Evolutionary conservation across 2,888 invertebrate species (phyloP).

Genomic region (Aphodius granarius): DNA sequence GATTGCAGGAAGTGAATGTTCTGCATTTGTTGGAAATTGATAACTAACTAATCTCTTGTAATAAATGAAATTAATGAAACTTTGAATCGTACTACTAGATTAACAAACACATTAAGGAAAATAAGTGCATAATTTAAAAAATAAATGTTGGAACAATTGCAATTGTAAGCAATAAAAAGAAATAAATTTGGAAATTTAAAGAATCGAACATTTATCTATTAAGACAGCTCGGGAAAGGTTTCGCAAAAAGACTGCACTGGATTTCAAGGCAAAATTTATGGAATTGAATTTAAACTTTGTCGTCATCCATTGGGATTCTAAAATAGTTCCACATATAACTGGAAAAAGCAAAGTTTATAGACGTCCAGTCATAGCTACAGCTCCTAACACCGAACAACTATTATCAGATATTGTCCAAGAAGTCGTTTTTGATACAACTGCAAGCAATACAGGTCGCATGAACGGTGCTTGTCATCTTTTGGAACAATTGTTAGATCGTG

Average conservation of each 20-base stretch:
- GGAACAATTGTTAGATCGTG: conserved; percentile 23
- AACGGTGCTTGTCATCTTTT: conserved; percentile 12
- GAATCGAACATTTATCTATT: neutral
- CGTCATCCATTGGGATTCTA: conserved; percentile 38
- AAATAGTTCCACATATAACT: conserved; percentile 33
- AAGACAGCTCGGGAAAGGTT: neutral
- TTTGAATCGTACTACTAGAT: no score
- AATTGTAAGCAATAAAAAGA: no score
- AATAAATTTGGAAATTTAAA: no score
- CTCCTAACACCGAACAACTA: conserved; percentile 34
- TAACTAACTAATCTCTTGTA: no score
- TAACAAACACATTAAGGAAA: no score
- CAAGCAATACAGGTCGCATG: conserved; percentile 14
- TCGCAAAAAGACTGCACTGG: neutral
- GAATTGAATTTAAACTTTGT: neutral
- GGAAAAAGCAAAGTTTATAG: conserved; percentile 33
- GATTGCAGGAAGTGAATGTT: no score
- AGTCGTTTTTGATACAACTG: conserved; percentile 22
- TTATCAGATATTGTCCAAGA: conserved; percentile 27
- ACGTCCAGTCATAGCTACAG: conserved; percentile 36
- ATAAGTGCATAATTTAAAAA: no score
- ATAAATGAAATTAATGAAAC: no score
- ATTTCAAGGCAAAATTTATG: neutral
- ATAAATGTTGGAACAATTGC: no score
- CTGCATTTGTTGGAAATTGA: no score